Base-by-base conservation (phyloP, 2,113 vertebrate species). In the Dendropsophus ebraccatus region DNA sequence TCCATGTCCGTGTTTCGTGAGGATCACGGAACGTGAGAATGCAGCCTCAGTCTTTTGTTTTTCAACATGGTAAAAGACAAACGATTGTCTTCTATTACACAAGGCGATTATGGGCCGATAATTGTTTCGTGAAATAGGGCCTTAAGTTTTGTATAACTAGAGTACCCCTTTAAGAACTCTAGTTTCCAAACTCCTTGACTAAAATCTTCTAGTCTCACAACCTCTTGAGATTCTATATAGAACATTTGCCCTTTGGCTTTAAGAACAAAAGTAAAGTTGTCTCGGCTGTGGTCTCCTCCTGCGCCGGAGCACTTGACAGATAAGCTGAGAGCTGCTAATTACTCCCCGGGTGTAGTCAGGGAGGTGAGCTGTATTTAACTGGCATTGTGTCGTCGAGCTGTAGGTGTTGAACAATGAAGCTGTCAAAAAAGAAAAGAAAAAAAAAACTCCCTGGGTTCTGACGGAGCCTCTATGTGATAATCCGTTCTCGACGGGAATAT, bases 251-350 rank as follows among this genome's bases (percentile, higher is more conserved):
- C 37, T 30, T 37, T 25, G 54, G 81, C 25, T 70, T 54, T 50
- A 54, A 60, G 67, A 86, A 81, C 28, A 81, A 60, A 49, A 73
- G 50, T 72, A 37, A 86, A 52, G 2, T 50, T 85, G 45, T 50
- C 37, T 45, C n/a, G 28, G 30, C 37, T 83, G n/a, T 73, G 28
- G 54, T 80, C 47, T 86, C 65, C 35, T 67, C 45, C 60, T 45
- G 49, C 23, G 65, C 21, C 5, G 50, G 28, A 74, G 67, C 32
- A 25, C 80, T 81, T 86, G 84, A 73, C 77, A 86, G 84, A 70
- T 67, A 49, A 73, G 65, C 50, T 60, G 84, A 58, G 76, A 86
- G 77, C 67, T 81, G 76, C 25, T 81, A 86, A 86, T 86, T 81
- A 86, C 77, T 86, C 84, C 76, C 77, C 21, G 76, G 67, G 77